Conservation (phyloP, 2,113 vertebrate genomes). For the Delphinus delphis region DNA sequence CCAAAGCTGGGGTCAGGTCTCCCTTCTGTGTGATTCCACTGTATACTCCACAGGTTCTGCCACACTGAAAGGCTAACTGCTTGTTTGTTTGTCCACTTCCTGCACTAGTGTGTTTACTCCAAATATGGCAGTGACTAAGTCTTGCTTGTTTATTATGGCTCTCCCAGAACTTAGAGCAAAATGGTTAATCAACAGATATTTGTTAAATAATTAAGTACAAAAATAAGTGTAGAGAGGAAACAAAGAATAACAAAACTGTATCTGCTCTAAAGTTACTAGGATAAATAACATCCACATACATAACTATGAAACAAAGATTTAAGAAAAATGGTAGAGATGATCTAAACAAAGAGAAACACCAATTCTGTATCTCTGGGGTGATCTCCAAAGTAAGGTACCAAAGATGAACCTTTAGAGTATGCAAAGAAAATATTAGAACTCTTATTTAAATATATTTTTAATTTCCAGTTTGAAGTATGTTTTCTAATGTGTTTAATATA, state of each 20-base stretch:
- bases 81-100: not conserved
- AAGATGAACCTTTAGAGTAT: not conserved
- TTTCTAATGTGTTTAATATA: not conserved
- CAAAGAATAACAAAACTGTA: not conserved
- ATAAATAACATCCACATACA: not conserved
- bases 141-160: not conserved
- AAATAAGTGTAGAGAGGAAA: not conserved
- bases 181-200: not conserved
- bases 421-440: not conserved
- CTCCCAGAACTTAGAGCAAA: not conserved
- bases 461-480: slow-evolving; percentile 1
- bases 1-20: not conserved
- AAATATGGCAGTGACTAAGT: not conserved
- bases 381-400: not conserved
- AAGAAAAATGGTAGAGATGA: not conserved
- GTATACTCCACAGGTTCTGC: not conserved
- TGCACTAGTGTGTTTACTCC: not conserved
- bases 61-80: not conserved
- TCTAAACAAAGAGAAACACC: not conserved
- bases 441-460: not conserved
- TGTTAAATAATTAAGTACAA: not conserved
- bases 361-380: not conserved
- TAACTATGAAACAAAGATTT: not conserved
- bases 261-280: not conserved
- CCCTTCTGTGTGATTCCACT: not conserved